Evolutionary conservation across 2,888 invertebrate genomes (phyloP).

Genomic region (Dynastes grantii): DNA sequence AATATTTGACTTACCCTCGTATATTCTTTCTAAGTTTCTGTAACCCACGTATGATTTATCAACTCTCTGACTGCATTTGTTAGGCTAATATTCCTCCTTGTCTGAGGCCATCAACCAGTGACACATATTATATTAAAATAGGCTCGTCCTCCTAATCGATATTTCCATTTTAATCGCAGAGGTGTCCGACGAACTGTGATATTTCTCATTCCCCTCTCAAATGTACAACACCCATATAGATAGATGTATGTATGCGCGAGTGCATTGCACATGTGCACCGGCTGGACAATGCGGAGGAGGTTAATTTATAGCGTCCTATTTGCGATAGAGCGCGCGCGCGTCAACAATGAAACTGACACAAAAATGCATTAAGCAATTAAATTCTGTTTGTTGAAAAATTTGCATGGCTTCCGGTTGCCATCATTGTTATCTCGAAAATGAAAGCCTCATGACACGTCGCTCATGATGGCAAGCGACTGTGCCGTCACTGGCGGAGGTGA

Average conservation of each 20-base stretch:
- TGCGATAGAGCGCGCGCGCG: neutral
- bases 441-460: neutral
- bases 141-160: neutral
- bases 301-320: constrained; percentile 33
- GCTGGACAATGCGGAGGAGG: neutral
- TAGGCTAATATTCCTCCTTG: neutral
- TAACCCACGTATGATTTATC: no score
- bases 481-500: no score
- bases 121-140: neutral
- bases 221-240: no score
- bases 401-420: neutral
- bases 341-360: constrained; percentile 32
- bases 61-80: no score
- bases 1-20: no score
- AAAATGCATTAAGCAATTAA: constrained; percentile 44
- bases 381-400: constrained; percentile 33
- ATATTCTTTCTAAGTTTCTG: no score
- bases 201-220: neutral
- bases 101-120: neutral
- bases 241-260: neutral
- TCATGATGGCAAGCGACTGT: no score
- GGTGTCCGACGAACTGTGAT: neutral
- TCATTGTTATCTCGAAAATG: neutral
- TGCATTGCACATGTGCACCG: neutral
- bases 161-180: constrained; percentile 1